Base-by-base conservation (phyloP, 2,113 vertebrate species). In the Tautogolabrus adspersus region DNA sequence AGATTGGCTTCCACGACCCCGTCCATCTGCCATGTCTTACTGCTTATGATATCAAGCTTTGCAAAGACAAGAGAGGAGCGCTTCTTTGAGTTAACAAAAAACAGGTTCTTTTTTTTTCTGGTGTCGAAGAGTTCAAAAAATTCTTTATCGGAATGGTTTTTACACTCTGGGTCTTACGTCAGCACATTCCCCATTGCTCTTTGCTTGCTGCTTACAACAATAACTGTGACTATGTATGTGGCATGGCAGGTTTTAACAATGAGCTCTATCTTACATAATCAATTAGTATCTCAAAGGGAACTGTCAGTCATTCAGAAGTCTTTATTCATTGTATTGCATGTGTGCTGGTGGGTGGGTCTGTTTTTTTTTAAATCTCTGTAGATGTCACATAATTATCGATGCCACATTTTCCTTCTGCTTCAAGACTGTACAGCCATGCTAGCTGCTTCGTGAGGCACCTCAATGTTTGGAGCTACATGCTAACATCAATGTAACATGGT, bases 21-120 rank as follows among this genome's bases (percentile, higher is more conserved):
- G 38, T 46, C 62, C 74, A 77, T 87, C 61, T 38, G 68, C 51
- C 68, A 62, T 38, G 23, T 38, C 72, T 54, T 30, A 19, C 2
- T 0, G 13, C 51, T 16, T 21, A 11, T 51, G 47, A 49, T 62
- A 66, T 34, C 46, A 72, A 42, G 23, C 61, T 55, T 55, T 19
- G 47, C n/a, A 26, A 49, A 47, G 56, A 49, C 55, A 61, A 58
- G 10, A 42, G 8, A 49, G 12, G 12, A 18, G 16, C 3, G 18
- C 47, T 18, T 49, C 15, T 49, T 18, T 7, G 47, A 49, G 5
- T 49, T 6, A 34, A 34, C 30, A 57, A 57, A 30, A 12, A 30
- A 57, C 10, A 26, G 6, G 6, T 3, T 15, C 19, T 6, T 7
- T 19, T 18, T 18, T 18, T 19, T 49, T 7, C 7, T 18, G 16